Evolutionary conservation across 1,140 invertebrate genomes (phyloP).

Genomic region (Pentalonia nigronervosa): DNA sequence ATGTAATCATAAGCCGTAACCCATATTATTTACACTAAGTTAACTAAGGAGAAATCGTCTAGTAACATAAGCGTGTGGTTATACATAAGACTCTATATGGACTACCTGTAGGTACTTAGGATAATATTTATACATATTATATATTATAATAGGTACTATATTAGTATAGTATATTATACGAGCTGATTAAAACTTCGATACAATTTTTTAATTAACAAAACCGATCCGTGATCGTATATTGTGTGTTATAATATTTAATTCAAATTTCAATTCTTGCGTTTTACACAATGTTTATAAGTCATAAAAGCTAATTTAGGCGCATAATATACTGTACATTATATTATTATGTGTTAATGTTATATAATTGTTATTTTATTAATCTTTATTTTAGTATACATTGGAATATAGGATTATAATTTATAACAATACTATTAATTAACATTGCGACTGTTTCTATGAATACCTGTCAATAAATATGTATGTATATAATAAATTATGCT

Average conservation of each 20-base stretch:
- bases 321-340: neutral
- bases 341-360: neutral
- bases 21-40: neutral
- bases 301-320: no score
- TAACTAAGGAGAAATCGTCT: neutral
- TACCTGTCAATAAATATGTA: neutral
- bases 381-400: neutral
- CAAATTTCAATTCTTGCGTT: neutral
- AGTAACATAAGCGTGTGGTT: neutral
- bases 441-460: neutral
- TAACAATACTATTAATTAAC: neutral
- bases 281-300: no score
- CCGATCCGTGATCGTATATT: neutral
- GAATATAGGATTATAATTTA: neutral
- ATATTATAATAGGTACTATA: neutral
- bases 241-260: neutral
- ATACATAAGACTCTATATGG: neutral
- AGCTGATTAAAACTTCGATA: neutral
- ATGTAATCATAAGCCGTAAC: neutral
- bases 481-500: neutral
- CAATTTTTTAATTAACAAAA: neutral
- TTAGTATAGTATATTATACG: neutral
- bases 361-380: constrained; percentile 1
- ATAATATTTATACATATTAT: neutral
- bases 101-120: neutral